Evolutionary conservation across 2,113 vertebrate species (phyloP), one percentile per base, ranked within the genome.

Genomic region (Epinephelus cyanopodus): DNA sequence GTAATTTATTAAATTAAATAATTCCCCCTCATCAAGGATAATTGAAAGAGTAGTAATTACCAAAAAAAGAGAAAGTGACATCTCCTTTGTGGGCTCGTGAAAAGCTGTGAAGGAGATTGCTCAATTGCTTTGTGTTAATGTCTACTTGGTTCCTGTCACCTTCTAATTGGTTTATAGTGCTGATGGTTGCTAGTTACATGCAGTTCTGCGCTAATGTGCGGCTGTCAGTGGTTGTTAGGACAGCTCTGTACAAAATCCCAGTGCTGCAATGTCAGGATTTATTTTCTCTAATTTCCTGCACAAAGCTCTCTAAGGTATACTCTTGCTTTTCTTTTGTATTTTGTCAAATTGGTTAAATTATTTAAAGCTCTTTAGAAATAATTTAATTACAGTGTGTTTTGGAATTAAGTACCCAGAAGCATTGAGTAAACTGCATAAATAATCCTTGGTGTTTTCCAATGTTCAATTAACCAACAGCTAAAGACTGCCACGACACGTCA

Each of bases 151-250:
- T 79, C 58, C 64, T 67, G 84, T 82, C 81, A 86, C 53, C 58
- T 83, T 73, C 37, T 90, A 91, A 90, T 87, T 90, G 86, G 74
- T 81, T 87, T 66, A 66, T 67, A 60, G 62, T 79, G 88, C 82
- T 82, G 80, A 88, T 57, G 66, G 69, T 85, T 79, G 76, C 77
- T 89, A 65, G 70, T 81, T 87, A 74, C 68, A 72, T 27, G 18
- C 57, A 57, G 64, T 73, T 82, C 39, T 21, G 81, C 0, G n/a
- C 77, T 89, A 85, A 87, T 76, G 66, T 79, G 66, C 17, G 14
- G 25, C 77, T 90, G 77, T 78, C 76, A 66, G 65, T 72, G 47
- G 42, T 56, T 73, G 67, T 85, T 79, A 42, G 50, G 83, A 57
- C 7, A 5, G 37, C 29, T 75, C 58, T 56, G 27, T 57, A 42